Conservation (phyloP, 2,797 vertebrate species). For the Xenops minutus region DNA sequence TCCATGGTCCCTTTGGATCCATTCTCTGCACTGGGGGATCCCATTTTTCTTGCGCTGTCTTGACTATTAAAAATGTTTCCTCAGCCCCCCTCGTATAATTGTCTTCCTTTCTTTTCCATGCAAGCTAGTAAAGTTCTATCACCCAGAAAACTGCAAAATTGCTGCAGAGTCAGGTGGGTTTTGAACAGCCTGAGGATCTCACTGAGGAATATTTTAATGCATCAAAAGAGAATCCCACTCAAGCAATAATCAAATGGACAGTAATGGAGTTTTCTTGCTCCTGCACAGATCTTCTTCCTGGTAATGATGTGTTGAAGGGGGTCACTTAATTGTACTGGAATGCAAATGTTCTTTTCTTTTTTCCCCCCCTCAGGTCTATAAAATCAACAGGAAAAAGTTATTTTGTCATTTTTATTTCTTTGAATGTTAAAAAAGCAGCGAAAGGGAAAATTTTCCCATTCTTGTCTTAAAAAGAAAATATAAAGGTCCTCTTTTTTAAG, state of each 20-base stretch:
- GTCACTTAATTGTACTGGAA: background rate
- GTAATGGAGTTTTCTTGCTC: background rate
- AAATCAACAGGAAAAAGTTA: background rate
- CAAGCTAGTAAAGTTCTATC: background rate
- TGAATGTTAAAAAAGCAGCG: background rate
- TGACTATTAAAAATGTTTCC: background rate
- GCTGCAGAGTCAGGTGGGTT: background rate
- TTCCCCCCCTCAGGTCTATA: background rate
- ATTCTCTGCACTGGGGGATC: background rate
- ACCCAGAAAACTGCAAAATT: background rate
- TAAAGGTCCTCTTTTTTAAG: background rate
- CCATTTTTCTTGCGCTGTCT: background rate
- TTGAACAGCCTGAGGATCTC: background rate
- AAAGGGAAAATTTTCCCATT: background rate
- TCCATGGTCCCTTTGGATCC: background rate
- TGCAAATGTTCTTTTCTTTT: background rate
- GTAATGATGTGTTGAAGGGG: background rate
- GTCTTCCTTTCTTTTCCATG: background rate
- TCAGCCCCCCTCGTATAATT: background rate
- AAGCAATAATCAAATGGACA: background rate
- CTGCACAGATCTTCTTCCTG: background rate
- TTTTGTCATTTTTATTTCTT: background rate
- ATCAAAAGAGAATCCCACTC: background rate
- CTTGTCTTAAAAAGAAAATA: background rate
- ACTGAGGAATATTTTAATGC: background rate